phyloP scores from a whole-genome alignment of 2,888 invertebrate species.

The Autographa pulchrina region DNA sequence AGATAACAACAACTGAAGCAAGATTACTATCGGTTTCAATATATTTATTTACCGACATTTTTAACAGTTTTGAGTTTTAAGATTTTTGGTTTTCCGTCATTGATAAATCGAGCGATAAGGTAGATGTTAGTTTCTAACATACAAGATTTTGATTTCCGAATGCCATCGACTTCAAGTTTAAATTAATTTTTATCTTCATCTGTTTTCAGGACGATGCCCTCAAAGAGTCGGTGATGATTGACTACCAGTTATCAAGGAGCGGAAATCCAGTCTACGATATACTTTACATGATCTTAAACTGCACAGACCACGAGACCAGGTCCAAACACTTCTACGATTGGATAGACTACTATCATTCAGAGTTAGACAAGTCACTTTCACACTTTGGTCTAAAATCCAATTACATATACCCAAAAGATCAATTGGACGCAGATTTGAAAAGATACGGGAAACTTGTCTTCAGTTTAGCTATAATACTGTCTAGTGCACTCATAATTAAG shows the following conservation, averaged over 20 bases:
- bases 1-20: neutral
- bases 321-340: conserved; percentile 60
- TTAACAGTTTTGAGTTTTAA: too few relatives aligned
- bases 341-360: conserved; percentile 63
- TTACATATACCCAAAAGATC: conserved; percentile 58
- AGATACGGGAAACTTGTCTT: conserved; percentile 59
- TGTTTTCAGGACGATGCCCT: conserved; percentile 62
- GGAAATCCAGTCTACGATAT: conserved; percentile 65
- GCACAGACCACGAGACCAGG: conserved; percentile 65
- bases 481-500: conserved; percentile 48
- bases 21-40: neutral
- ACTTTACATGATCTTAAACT: conserved; percentile 67
- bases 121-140: too few relatives aligned
- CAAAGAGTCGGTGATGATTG: conserved; percentile 65
- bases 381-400: conserved; percentile 59
- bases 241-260: conserved; percentile 68
- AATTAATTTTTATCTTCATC: neutral
- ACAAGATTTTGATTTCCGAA: too few relatives aligned
- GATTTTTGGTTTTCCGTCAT: too few relatives aligned
- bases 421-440: conserved; percentile 63
- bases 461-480: conserved; percentile 45
- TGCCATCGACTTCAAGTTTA: neutral
- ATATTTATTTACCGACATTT: too few relatives aligned
- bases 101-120: too few relatives aligned
- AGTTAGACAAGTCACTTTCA: conserved; percentile 56